phyloP scores from a whole-genome alignment of 2,888 invertebrate genomes.

The Andrena praecox region DNA sequence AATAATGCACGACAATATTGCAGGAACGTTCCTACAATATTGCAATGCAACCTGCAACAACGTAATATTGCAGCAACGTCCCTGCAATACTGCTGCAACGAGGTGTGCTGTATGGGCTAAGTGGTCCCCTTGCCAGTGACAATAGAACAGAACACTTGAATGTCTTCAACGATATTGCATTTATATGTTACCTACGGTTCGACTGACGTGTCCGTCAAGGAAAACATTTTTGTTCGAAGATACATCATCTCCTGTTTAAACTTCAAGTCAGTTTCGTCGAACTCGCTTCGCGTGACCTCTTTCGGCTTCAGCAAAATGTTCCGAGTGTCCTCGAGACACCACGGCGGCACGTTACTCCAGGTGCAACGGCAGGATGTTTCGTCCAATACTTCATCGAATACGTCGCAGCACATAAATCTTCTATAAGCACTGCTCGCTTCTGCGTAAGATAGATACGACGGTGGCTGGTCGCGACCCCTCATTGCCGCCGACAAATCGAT shows the following conservation, averaged over 20 bases:
- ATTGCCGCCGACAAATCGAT: conserved; percentile 51
- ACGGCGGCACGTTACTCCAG: conserved; percentile 63
- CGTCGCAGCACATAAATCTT: neutral
- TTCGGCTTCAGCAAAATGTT: conserved; percentile 54
- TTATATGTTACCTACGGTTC: conserved; percentile 39
- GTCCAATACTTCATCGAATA: conserved; percentile 6
- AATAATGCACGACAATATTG: no score
- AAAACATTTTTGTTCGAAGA: conserved; percentile 67
- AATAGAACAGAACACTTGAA: neutral
- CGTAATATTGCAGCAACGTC: no score
- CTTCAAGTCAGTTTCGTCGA: conserved; percentile 70
- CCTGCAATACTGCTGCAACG: no score
- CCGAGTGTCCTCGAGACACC: conserved; percentile 51
- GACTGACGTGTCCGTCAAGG: conserved; percentile 10
- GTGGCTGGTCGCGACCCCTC: conserved; percentile 46
- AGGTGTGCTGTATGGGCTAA: no score
- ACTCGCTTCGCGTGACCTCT: conserved; percentile 48
- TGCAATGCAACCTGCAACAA: no score
- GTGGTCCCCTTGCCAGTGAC: neutral
- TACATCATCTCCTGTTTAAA: conserved; percentile 69
- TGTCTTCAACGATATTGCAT: neutral
- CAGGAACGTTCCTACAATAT: no score
- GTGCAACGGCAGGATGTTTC: conserved; percentile 37
- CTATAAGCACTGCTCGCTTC: conserved; percentile 30
- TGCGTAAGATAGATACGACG: conserved; percentile 21